Percentiles rank a stretch among this genome's conserved stretches.
Evolutionary conservation across 1,140 invertebrate species (phyloP).

Genomic region (Apis dorsata): DNA sequence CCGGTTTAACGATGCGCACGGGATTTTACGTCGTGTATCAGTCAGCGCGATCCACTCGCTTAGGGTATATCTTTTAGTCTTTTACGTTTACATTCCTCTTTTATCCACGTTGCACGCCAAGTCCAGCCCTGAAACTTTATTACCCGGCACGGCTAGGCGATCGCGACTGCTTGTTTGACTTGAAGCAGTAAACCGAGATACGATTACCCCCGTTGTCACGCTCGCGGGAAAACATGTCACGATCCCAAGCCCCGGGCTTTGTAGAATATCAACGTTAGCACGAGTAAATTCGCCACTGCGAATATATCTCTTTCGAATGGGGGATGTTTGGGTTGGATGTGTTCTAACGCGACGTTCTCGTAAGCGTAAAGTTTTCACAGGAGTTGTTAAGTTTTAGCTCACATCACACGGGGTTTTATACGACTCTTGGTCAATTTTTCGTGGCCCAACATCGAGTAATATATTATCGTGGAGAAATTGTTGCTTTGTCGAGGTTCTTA

Average conservation of each 20-base stretch:
- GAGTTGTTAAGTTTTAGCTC: background rate
- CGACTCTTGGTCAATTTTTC: no score
- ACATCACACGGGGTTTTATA: no score
- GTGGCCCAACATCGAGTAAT: no score
- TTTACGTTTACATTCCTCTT: constrained; percentile 3
- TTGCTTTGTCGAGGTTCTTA: no score
- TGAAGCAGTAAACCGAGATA: constrained; percentile 51
- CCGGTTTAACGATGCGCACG: constrained; percentile 58
- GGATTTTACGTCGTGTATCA: constrained; percentile 68
- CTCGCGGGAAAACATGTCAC: constrained; percentile 61
- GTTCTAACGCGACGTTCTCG: background rate
- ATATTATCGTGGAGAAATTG: no score
- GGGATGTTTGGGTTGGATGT: background rate
- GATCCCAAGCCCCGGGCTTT: constrained; percentile 45
- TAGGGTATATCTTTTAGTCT: constrained; percentile 51
- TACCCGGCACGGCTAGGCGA: constrained; percentile 39
- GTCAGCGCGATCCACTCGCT: constrained; percentile 56
- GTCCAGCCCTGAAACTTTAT: constrained; percentile 57
- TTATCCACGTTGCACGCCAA: background rate
- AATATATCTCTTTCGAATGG: constrained; percentile 28
- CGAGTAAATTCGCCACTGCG: constrained; percentile 49
- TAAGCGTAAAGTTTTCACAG: background rate
- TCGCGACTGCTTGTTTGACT: constrained; percentile 53
- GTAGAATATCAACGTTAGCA: constrained; percentile 27
- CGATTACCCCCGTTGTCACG: constrained; percentile 58